These are phyloP conservation scores for Drosophila sp. DNA, from an alignment of 1,140 invertebrate genomes.

Conservation along the genomic window DNA sequence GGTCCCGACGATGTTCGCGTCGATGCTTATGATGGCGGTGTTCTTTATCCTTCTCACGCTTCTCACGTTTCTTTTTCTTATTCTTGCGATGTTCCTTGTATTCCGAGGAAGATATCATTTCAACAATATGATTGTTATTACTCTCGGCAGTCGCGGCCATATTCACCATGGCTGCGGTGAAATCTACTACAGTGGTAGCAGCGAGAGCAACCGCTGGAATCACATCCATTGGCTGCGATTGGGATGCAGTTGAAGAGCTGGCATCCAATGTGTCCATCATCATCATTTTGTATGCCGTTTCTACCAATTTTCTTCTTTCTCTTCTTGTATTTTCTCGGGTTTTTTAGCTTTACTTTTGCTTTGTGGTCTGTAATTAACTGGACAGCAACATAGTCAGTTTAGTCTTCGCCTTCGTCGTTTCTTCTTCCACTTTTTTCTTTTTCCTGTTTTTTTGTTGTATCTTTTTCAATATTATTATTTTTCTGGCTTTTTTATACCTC, in stretches of 20 bases:
- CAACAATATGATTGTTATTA: constrained; percentile 74
- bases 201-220: constrained; percentile 68
- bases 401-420: constrained; percentile 37
- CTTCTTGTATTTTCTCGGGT: constrained; percentile 38
- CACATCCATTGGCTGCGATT: constrained; percentile 68
- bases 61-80: constrained; percentile 82
- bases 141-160: constrained; percentile 72
- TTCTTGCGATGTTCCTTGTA: constrained; percentile 81
- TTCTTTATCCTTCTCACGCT: constrained; percentile 78
- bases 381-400: constrained; percentile 55
- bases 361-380: constrained; percentile 74
- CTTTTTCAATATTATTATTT: constrained; percentile 79
- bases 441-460: constrained; percentile 54
- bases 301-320: constrained; percentile 35
- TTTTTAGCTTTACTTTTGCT: constrained; percentile 66
- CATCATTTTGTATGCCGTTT: constrained; percentile 67
- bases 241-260: constrained; percentile 20
- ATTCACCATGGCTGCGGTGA: constrained; percentile 69
- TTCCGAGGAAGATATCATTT: constrained; percentile 56
- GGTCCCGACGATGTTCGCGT: constrained; percentile 59
- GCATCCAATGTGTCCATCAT: constrained; percentile 81
- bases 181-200: constrained; percentile 65
- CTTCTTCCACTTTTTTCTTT: constrained; percentile 31
- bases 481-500: constrained; percentile 58
- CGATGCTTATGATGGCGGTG: constrained; percentile 67